These are phyloP conservation scores for Sinocyclocheilus anophthalmus DNA, from an alignment of 2,113 vertebrate species.

Conservation along the genomic window DNA sequence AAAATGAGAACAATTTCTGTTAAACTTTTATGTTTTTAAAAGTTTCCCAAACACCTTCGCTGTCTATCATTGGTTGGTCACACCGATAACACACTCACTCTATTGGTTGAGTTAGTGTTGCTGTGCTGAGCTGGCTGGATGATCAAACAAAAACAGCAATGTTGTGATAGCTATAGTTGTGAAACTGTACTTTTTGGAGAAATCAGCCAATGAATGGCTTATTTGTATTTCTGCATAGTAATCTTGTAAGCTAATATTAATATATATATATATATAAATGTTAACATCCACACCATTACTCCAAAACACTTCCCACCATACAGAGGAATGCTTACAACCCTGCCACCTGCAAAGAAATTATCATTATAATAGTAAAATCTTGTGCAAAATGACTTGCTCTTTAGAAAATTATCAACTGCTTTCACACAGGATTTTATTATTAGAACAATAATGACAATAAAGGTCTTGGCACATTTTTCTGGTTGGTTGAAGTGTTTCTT, in stretches of 20 bases:
- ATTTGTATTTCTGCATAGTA: neutral
- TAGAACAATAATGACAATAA: neutral
- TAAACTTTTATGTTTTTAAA: neutral
- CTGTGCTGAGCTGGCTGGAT: neutral
- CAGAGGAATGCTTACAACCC: neutral
- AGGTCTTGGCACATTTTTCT: neutral
- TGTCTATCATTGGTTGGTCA: neutral
- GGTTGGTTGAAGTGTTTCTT: neutral
- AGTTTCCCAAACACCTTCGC: neutral
- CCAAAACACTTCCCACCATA: neutral
- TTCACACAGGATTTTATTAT: neutral
- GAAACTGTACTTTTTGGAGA: neutral
- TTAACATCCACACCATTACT: neutral
- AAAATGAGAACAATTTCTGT: neutral
- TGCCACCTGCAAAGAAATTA: neutral
- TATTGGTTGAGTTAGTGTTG: neutral
- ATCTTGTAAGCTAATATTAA: too few species aligned
- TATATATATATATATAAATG: neutral
- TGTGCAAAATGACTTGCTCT: neutral
- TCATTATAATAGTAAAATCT: neutral
- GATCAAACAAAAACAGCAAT: neutral
- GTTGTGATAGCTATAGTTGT: neutral
- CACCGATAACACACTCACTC: conserved; percentile 4
- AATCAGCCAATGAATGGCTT: neutral
- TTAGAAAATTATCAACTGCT: neutral